Evolutionary conservation across 2,797 vertebrate genomes (phyloP), one percentile per base, ranked within the genome.

Genomic region (Trichosurus vulpecula): DNA sequence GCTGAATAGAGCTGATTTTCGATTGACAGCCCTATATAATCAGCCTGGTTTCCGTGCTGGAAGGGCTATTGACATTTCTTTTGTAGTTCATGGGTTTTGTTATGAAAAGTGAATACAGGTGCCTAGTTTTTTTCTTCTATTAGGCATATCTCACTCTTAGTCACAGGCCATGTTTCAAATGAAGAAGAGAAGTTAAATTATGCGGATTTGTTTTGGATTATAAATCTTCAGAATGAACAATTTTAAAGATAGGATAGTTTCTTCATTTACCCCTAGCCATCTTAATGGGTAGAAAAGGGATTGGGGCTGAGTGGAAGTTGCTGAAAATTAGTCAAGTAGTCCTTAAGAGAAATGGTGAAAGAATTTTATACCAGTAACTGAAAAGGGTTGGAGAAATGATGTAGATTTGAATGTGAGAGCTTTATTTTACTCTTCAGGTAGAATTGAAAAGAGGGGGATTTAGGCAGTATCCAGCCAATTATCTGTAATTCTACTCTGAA

Each of bases 31-130:
- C 31, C 93, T 22, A 27, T 25, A 2, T 56, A 29, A 0, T 10
- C 29, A 2, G 27, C 4, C 25, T 53, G 57, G 13, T 91, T 9
- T 1, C 35, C 25, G 2, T 51, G 0, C n/a, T 93, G 87, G 55
- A 19, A 96, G 57, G 35, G 12, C 13, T 31, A 30, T 61, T 81
- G 41, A 10, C 35, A 19, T 51, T 81, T 96, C 90, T 90, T 11
- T 1, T 35, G 25, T 10, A 29, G 1, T 13, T 54, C 66, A n/a
- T 90, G 57, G 13, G 41, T 94, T 56, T 96, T 93, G 53, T 95
- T 74, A 96, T 81, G 25, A 96, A 95, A 54, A 31, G 58, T 93
- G 94, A 94, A 92, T 92, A 31, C 52, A 92, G 1, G 4, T 96
- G 35, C 41, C n/a, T 22, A 41, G 66, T 41, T 58, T 31, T 56